Evolutionary conservation across 2,797 vertebrate genomes (phyloP).

Genomic region (Ibycter americanus): DNA sequence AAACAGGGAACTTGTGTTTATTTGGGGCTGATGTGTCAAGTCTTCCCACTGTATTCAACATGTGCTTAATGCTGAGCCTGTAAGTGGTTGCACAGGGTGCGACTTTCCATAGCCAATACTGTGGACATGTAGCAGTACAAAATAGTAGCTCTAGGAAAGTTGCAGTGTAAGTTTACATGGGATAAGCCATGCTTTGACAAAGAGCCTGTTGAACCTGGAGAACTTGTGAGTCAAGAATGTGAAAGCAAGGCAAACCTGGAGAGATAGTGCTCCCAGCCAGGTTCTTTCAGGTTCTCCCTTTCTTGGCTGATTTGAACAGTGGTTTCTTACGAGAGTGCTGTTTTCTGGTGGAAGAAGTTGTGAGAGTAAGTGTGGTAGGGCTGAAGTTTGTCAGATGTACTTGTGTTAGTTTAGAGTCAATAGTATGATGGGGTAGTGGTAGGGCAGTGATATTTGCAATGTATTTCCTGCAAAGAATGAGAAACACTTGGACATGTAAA

Average conservation of each 20-base stretch:
- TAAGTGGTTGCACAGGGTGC: not conserved
- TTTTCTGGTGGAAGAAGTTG: not conserved
- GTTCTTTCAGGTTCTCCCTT: not conserved
- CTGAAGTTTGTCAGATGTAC: not conserved
- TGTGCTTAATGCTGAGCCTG: not conserved
- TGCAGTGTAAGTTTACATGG: not conserved
- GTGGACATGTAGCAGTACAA: not conserved
- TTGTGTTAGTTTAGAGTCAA: not conserved
- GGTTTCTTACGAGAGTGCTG: not conserved
- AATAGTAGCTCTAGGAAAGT: not conserved
- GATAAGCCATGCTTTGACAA: not conserved
- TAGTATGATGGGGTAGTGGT: not conserved
- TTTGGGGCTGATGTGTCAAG: not conserved
- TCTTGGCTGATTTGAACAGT: not conserved
- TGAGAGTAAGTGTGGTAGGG: not conserved
- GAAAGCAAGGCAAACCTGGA: not conserved
- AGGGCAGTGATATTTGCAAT: not conserved
- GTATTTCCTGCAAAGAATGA: not conserved
- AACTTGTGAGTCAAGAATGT: not conserved
- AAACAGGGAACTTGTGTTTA: conserved; percentile 13
- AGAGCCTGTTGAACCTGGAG: not conserved
- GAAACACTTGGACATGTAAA: not conserved
- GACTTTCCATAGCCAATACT: not conserved
- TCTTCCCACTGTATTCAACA: conserved; percentile 5
- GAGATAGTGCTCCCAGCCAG: not conserved